Base-by-base conservation (phyloP, 2,888 invertebrate species). In the Noctuana brunneofusca region DNA sequence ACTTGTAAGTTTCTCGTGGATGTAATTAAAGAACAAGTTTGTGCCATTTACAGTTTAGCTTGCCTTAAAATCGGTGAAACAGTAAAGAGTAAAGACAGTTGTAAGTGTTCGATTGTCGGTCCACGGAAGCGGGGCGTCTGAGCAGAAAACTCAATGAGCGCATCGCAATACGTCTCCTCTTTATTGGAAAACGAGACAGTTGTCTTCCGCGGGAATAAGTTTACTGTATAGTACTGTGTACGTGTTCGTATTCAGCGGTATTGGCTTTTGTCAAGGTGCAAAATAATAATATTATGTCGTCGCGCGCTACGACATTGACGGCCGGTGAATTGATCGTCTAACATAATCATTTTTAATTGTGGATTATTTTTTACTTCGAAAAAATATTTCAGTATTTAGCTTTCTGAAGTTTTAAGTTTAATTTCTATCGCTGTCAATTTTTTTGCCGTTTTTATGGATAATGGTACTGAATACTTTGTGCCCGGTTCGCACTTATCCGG, bases 181-280 rank as follows among this genome's bases (percentile, higher is more conserved):
- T 86, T 88, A 87, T 87, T 88, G 87, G 89, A 84, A 87, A 88
- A 86, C 84, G 86, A 87, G 84, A 84, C 85, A 86, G 84, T 83
- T 82, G 81, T 78, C 75, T 84, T 84, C 80, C 83, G 81, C 77
- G 75, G 80, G 80, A 85, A 83, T 81, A 83, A 82, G 76, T 79
- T 74, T 71, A 71, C 72, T 70, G 75, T 78, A 75, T 79, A 83
- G 73, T 71, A 71, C 72, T 70, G 75, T 78, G 75, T 79, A 83
- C 84, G 82, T 86, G 84, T 81, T 84, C 83, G 79, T 79, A 78
- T 81, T 79, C 71, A 67, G 67, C 75, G 77, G 80, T 87, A 87
- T 87, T 85, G 80, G 75, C 78, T 83, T 80, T 81, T 82, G 80
- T 81, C 78, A 74, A 78, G 74, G 76, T 80, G 30, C 20, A 32